Evolutionary conservation across 2,888 invertebrate species (phyloP).

Genomic region (Omphaloscelis lunosa): DNA sequence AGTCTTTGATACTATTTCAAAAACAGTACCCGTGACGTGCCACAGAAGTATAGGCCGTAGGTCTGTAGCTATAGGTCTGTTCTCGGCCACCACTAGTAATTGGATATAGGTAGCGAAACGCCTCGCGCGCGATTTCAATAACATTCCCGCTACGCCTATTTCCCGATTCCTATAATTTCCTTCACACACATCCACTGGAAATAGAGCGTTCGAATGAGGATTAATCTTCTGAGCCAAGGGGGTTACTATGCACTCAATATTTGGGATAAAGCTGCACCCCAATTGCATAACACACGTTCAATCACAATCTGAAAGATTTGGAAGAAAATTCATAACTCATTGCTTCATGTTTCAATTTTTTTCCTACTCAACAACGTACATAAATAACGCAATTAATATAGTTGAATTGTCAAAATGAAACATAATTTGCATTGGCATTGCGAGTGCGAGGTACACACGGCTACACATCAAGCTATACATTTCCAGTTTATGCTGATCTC

Average conservation of each 20-base stretch:
- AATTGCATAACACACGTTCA: not conserved
- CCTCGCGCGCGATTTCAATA: not conserved
- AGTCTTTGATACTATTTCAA: no score
- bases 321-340: not conserved
- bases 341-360: not conserved
- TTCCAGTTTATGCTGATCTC: no score
- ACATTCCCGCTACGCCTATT: not conserved
- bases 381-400: not conserved
- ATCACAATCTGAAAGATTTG: not conserved
- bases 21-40: no score
- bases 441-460: no score
- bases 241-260: not conserved
- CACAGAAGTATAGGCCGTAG: not conserved
- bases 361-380: no score
- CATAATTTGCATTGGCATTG: not conserved
- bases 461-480: no score
- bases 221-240: not conserved
- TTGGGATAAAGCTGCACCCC: not conserved
- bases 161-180: not conserved
- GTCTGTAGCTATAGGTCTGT: no score
- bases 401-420: not conserved
- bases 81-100: not conserved
- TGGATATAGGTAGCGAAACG: not conserved
- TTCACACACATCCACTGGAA: not conserved
- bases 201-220: not conserved